Evolutionary conservation across 1,140 invertebrate species (phyloP).

Genomic region (Orussus abietinus): DNA sequence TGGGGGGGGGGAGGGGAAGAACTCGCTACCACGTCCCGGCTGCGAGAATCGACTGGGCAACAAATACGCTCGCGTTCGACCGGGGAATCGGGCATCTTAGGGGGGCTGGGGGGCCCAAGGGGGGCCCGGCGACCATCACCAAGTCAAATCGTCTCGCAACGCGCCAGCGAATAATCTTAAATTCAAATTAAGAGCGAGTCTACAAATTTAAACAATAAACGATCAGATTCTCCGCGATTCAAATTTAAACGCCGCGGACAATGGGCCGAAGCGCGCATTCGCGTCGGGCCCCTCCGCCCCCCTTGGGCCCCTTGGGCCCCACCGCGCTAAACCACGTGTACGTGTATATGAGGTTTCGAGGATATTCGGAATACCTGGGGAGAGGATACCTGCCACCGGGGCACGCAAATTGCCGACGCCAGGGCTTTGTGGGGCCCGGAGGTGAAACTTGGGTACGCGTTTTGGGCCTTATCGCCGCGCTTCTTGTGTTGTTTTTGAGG

Average conservation of each 20-base stretch:
- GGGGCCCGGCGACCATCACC: conserved; percentile 41
- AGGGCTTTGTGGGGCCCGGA: too few species aligned
- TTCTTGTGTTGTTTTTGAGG: too few species aligned
- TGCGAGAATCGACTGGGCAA: background rate
- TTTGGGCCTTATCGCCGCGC: too few species aligned
- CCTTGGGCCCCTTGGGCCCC: background rate
- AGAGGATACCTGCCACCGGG: too few species aligned
- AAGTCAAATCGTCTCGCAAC: conserved; percentile 48
- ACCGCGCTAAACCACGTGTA: too few species aligned
- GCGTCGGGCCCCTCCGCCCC: background rate
- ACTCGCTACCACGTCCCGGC: conserved; percentile 1
- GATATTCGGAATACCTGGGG: too few species aligned
- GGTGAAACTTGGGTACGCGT: too few species aligned
- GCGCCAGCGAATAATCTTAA: conserved; percentile 48
- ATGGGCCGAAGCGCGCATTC: conserved; percentile 24
- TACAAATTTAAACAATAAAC: conserved; percentile 51
- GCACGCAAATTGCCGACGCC: too few species aligned
- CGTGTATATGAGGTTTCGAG: too few species aligned
- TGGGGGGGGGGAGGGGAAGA: background rate
- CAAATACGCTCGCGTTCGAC: conserved; percentile 3
- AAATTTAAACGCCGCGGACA: conserved; percentile 46
- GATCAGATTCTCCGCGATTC: conserved; percentile 47
- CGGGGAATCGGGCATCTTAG: conserved; percentile 1
- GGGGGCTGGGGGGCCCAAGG: conserved; percentile 7
- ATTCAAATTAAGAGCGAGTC: conserved; percentile 49